phyloP scores from a whole-genome alignment of 2,113 vertebrate genomes.

The Nycticorax nycticorax region DNA sequence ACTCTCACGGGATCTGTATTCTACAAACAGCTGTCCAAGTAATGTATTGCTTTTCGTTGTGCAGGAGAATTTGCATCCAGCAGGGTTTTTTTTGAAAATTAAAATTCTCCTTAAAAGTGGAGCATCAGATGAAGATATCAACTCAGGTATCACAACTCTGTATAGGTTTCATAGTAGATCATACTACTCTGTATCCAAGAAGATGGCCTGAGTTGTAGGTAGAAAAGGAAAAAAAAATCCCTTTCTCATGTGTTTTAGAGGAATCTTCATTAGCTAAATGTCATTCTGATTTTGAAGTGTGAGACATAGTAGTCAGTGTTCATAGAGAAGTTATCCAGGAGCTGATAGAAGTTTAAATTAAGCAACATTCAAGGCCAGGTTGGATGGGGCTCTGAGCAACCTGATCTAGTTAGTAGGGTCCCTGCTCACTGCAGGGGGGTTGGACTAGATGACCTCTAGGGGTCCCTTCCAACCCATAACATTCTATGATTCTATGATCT shows the following conservation, averaged over 20 bases:
- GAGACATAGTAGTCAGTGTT: neutral
- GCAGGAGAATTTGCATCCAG: constrained; percentile 80
- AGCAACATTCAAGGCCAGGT: too few species aligned
- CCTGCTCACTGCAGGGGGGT: too few species aligned
- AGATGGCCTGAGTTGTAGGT: neutral
- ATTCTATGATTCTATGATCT: too few species aligned
- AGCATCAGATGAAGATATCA: constrained; percentile 77
- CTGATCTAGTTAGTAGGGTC: too few species aligned
- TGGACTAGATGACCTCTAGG: too few species aligned
- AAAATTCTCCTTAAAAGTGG: constrained; percentile 83
- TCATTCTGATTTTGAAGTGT: neutral
- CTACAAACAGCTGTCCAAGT: constrained; percentile 29
- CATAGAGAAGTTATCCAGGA: neutral
- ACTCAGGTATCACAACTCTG: constrained; percentile 74
- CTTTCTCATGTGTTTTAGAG: neutral
- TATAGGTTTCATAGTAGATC: neutral
- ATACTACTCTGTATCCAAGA: neutral
- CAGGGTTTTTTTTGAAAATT: constrained; percentile 86
- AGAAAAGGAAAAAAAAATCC: neutral
- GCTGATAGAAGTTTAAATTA: neutral
- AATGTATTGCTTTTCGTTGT: constrained; percentile 53
- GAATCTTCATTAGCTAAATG: neutral
- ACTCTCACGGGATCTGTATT: neutral
- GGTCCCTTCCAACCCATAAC: too few species aligned
- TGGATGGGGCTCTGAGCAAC: too few species aligned